A percentile compares a stretch with the other conserved stretches of the same genome.
phyloP scores from a whole-genome alignment of 2,797 vertebrate genomes.

The Hydrophis major region DNA sequence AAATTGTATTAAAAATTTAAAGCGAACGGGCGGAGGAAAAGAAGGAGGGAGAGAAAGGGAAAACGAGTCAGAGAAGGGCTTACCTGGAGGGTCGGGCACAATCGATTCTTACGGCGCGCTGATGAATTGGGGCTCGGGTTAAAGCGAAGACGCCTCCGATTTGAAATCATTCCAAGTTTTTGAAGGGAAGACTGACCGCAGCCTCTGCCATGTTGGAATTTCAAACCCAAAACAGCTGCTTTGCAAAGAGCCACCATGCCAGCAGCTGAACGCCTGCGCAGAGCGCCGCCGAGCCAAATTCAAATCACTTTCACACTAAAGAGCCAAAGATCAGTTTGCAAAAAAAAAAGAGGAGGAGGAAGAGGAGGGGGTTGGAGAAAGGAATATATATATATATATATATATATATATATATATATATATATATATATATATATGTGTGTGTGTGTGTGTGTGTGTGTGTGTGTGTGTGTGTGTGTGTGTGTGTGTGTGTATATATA shows the following conservation, averaged over 20 bases:
- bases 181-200: conserved; percentile 91
- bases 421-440: too few species aligned
- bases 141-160: conserved; percentile 85
- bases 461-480: too few species aligned
- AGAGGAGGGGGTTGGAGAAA: background rate
- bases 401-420: too few species aligned
- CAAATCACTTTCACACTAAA: conserved; percentile 80
- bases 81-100: conserved; percentile 88
- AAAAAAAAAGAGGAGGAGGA: background rate
- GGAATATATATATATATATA: too few species aligned
- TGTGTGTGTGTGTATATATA: too few species aligned
- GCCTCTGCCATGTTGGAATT: conserved; percentile 99
- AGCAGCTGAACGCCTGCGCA: conserved; percentile 90
- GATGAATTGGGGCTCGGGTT: conserved; percentile 81
- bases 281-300: conserved; percentile 88
- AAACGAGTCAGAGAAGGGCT: conserved; percentile 68
- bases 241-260: conserved; percentile 85
- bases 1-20: conserved; percentile 65
- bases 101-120: conserved; percentile 84
- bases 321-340: conserved; percentile 78
- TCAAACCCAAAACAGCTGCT: conserved; percentile 98
- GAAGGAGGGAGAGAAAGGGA: background rate
- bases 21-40: conserved; percentile 37
- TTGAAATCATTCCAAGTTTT: conserved; percentile 98
- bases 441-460: too few species aligned